phyloP scores from a whole-genome alignment of 2,113 vertebrate genomes.

The Laticauda colubrina region DNA sequence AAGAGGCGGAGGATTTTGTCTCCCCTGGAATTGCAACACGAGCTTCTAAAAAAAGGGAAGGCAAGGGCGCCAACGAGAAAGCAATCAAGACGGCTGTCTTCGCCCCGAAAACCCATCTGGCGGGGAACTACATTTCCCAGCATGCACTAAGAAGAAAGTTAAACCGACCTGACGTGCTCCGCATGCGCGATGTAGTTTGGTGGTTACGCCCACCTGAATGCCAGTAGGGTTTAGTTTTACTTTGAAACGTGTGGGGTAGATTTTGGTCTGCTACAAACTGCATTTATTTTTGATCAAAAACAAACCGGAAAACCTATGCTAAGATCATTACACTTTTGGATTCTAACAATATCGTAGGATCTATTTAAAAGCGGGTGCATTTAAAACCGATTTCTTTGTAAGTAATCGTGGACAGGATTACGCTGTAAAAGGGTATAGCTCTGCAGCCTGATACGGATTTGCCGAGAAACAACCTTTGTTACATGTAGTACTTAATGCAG shows the following conservation, averaged over 20 bases:
- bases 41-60: not conserved
- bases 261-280: not conserved
- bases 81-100: rapidly evolving
- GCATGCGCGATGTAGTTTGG: not conserved
- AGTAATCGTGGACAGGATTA: not conserved
- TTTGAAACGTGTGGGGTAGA: not conserved
- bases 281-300: not conserved
- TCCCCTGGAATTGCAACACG: not conserved
- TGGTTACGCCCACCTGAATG: not conserved
- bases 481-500: not conserved
- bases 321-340: not conserved
- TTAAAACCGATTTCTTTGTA: not conserved
- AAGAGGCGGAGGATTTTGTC: rapidly evolving
- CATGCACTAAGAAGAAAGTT: not conserved
- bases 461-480: not conserved
- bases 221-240: not conserved
- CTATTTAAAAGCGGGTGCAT: not conserved
- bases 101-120: not conserved
- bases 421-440: not conserved
- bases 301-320: not conserved
- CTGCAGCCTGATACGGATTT: not conserved
- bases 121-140: not conserved
- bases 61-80: too few species aligned
- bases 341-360: not conserved
- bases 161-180: not conserved